Conservation (phyloP, 2,797 vertebrate species). For the Gymnothorax reevesii region DNA sequence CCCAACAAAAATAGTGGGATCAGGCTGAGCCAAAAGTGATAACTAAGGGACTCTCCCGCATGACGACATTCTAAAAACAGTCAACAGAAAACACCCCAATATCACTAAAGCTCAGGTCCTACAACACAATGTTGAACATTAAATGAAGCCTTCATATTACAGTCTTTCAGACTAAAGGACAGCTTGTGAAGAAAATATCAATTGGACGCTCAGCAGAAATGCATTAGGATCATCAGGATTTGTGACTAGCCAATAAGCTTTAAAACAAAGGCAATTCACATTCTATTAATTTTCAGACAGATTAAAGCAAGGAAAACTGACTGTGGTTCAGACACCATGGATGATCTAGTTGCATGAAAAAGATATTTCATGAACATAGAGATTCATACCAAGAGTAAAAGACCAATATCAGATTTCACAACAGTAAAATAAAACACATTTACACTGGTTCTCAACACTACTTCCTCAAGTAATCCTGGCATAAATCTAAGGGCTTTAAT, state of each 20-base stretch:
- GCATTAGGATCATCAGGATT: too few relatives aligned
- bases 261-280: neutral
- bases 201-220: neutral
- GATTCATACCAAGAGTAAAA: neutral
- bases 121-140: neutral
- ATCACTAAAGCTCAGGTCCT: neutral
- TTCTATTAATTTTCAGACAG: neutral
- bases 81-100: neutral
- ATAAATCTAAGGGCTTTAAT: neutral
- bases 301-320: neutral
- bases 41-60: neutral
- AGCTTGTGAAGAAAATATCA: neutral
- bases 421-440: neutral
- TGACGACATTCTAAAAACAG: neutral
- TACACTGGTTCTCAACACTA: neutral
- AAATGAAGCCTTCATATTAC: neutral
- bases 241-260: too few relatives aligned
- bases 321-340: neutral
- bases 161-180: neutral
- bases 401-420: neutral
- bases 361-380: neutral
- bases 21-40: neutral
- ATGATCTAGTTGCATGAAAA: neutral
- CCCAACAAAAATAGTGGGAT: neutral
- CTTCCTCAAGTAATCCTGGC: neutral